Conservation (phyloP, 1,140 invertebrate genomes). For the Octopus bimaculoides region DNA sequence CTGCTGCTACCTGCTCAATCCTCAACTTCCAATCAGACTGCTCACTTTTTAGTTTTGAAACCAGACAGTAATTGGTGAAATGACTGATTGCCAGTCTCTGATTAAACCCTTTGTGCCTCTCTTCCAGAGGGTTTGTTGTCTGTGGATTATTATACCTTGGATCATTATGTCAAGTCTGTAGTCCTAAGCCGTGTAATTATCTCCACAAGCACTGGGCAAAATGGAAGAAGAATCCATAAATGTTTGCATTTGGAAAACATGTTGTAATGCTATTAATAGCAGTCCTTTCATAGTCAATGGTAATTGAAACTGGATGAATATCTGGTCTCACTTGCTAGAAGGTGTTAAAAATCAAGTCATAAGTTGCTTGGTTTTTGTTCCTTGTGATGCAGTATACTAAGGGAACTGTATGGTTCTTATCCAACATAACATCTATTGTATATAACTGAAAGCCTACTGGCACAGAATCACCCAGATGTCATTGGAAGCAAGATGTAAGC, state of each 20-base stretch:
- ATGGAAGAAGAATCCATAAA: slow-evolving; percentile 3
- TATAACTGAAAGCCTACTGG: slow-evolving; percentile 7
- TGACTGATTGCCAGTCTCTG: background rate
- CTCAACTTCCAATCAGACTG: slow-evolving; percentile 1
- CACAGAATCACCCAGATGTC: background rate
- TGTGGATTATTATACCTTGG: background rate
- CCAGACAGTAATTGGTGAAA: background rate
- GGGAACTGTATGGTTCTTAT: slow-evolving; percentile 6
- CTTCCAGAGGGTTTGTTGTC: slow-evolving; percentile 8
- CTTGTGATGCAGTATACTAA: background rate
- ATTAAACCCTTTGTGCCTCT: background rate
- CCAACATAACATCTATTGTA: background rate
- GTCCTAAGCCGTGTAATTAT: background rate
- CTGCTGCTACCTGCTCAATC: slow-evolving; percentile 6
- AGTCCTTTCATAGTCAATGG: background rate
- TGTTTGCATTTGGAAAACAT: slow-evolving; percentile 10
- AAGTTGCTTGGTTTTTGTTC: slow-evolving; percentile 11
- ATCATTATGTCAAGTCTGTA: slow-evolving; percentile 8
- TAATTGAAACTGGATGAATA: slow-evolving; percentile 6
- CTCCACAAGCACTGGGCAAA: slow-evolving; percentile 8
- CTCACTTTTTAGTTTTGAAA: slow-evolving; percentile 9
- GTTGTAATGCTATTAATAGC: slow-evolving; percentile 10
- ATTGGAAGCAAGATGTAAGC: slow-evolving; percentile 4
- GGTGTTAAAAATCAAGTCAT: slow-evolving; percentile 12
- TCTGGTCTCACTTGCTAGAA: background rate